Conservation (phyloP, 2,888 invertebrate genomes). For the Athetis lepigone region DNA sequence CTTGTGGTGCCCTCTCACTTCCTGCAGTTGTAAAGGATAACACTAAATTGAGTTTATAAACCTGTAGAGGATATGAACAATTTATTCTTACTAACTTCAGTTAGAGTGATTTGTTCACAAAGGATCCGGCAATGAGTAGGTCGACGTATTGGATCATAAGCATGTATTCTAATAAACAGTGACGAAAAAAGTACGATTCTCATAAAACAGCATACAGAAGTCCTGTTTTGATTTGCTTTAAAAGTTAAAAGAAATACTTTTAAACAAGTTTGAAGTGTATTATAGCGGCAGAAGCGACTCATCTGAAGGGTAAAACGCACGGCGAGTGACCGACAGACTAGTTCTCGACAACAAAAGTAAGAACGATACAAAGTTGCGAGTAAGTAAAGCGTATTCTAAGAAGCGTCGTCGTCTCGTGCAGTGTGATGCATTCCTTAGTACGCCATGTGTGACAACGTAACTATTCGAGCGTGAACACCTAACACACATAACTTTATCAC, state of each 20-base stretch:
- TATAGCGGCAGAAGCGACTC: conserved; percentile 7
- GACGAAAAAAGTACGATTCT: conserved; percentile 4
- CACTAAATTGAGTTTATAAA: conserved; percentile 55
- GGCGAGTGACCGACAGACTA: conserved; percentile 33
- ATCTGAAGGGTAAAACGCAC: conserved; percentile 28
- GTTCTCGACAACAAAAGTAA: conserved; percentile 57
- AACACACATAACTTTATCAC: conserved; percentile 70
- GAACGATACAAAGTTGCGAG: conserved; percentile 54
- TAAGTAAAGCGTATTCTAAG: conserved; percentile 51
- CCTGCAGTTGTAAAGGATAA: conserved; percentile 50
- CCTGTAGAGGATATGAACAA: conserved; percentile 68
- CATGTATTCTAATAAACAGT: conserved; percentile 9
- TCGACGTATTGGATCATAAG: conserved; percentile 11
- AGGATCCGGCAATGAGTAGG: conserved; percentile 47
- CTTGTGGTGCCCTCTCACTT: conserved; percentile 41
- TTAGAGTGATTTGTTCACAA: conserved; percentile 60
- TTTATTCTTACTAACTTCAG: conserved; percentile 59
- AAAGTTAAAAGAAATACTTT: conserved; percentile 36
- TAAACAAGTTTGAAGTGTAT: conserved; percentile 37
- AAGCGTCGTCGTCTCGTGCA: conserved; percentile 54
- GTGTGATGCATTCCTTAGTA: conserved; percentile 74
- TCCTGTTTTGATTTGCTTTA: conserved; percentile 9
- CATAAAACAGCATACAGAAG: not conserved
- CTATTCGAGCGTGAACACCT: conserved; percentile 75
- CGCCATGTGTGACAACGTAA: conserved; percentile 78